These are phyloP conservation scores for Strix occidentalis DNA, from an alignment of 2,797 vertebrate species.

Conservation along the genomic window DNA sequence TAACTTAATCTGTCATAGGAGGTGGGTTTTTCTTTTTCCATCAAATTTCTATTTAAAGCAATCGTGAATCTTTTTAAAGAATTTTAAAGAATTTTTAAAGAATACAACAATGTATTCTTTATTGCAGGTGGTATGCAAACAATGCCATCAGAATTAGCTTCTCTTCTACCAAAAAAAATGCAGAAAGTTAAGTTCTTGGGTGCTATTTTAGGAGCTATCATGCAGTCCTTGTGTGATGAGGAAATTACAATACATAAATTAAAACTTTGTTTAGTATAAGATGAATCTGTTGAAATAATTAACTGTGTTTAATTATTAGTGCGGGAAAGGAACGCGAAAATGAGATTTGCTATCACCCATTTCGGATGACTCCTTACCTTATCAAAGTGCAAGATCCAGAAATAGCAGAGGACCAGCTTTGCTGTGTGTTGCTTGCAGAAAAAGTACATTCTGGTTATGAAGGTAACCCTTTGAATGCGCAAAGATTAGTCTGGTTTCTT, in stretches of 20 bases:
- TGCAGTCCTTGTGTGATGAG: not conserved
- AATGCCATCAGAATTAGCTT: not conserved
- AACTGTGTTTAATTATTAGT: conserved; percentile 70
- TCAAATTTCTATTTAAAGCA: not conserved
- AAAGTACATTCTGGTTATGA: conserved; percentile 96
- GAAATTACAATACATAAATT: not conserved
- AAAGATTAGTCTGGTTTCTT: not conserved
- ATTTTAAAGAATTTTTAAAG: no score
- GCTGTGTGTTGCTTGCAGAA: conserved; percentile 95
- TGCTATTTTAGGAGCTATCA: not conserved
- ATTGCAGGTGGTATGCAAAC: not conserved
- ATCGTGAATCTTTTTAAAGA: not conserved
- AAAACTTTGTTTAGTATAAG: not conserved
- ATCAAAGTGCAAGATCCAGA: conserved; percentile 86
- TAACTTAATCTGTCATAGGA: not conserved
- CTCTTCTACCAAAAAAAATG: not conserved
- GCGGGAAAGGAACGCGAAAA: conserved; percentile 81
- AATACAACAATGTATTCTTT: not conserved
- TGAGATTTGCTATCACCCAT: conserved; percentile 87
- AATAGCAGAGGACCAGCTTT: conserved; percentile 86
- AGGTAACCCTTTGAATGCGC: conserved; percentile 74
- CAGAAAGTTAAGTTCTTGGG: not conserved
- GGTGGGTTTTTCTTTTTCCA: not conserved
- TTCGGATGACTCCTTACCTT: conserved; percentile 94
- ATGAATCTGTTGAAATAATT: not conserved